Evolutionary conservation across 1,140 invertebrate genomes (phyloP).

Genomic region (Drosophila arawakana): DNA sequence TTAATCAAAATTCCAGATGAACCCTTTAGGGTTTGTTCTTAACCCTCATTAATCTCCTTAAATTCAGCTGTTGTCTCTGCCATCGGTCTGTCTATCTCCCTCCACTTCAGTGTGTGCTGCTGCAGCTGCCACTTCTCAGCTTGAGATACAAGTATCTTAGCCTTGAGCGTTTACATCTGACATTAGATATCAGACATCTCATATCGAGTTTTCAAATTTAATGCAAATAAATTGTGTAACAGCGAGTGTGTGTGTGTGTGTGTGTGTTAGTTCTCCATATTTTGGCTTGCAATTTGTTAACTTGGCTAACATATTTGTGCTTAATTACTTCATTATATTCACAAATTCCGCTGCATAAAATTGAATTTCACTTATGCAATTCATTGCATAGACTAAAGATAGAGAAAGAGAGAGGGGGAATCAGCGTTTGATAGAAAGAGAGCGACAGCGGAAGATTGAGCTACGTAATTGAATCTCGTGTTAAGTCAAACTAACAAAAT

Average conservation of each 20-base stretch:
- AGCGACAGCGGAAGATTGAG: background rate
- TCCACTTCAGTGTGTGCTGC: background rate
- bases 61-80: constrained; percentile 46
- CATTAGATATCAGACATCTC: constrained; percentile 6
- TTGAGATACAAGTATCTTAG: constrained; percentile 26
- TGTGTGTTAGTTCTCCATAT: constrained; percentile 17
- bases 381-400: background rate
- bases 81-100: background rate
- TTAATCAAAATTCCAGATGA: constrained; percentile 75
- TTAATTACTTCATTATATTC: constrained; percentile 66
- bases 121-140: constrained; percentile 29
- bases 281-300: constrained; percentile 18
- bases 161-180: constrained; percentile 29
- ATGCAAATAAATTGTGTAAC: constrained; percentile 58
- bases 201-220: constrained; percentile 6
- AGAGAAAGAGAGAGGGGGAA: background rate
- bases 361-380: constrained; percentile 40
- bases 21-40: constrained; percentile 53
- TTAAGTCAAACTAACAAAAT: constrained; percentile 45
- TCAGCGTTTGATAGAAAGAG: background rate
- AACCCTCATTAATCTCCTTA: constrained; percentile 77
- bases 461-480: constrained; percentile 50
- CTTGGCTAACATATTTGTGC: constrained; percentile 39
- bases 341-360: constrained; percentile 49
- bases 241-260: background rate